Percentiles rank a stretch among this genome's conserved stretches.
Conservation (phyloP, 2,797 vertebrate genomes). For the Eremophila alpestris region DNA sequence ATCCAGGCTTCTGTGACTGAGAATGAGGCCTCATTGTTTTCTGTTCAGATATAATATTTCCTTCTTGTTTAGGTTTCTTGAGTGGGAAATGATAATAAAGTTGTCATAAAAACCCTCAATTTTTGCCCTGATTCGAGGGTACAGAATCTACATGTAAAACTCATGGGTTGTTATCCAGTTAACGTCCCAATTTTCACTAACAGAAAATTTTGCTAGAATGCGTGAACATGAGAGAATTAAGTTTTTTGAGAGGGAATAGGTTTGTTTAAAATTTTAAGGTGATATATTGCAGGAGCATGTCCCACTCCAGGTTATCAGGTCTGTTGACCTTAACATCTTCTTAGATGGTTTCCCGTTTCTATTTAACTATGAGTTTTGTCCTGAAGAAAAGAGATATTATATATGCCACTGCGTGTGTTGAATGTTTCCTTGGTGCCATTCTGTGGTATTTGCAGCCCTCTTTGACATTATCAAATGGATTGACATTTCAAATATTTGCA, state of each 20-base stretch:
- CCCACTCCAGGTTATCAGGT: constrained; percentile 64
- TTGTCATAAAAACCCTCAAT: not conserved
- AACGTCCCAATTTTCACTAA: not conserved
- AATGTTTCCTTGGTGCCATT: constrained; percentile 77
- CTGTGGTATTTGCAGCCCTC: constrained; percentile 81
- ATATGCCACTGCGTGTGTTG: constrained; percentile 68
- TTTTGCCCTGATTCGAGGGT: not conserved
- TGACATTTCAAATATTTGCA: constrained; percentile 94
- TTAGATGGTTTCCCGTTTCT: constrained; percentile 39
- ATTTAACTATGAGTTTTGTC: constrained; percentile 65
- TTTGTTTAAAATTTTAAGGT: constrained; percentile 30
- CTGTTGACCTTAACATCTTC: constrained; percentile 58
- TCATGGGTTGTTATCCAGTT: not conserved
- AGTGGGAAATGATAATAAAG: not conserved
- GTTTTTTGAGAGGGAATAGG: not conserved
- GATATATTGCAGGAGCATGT: not conserved
- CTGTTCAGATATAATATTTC: not conserved
- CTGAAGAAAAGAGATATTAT: constrained; percentile 71
- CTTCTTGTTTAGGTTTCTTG: not conserved
- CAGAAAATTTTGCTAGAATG: constrained; percentile 43
- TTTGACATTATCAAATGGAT: constrained; percentile 91
- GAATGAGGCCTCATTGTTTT: not conserved
- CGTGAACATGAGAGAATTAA: not conserved
- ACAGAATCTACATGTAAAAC: not conserved
- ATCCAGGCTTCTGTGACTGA: not conserved